Percentiles rank a stretch among this genome's conserved stretches.
These are phyloP conservation scores for Craterocephalus amniculus DNA, from an alignment of 2,797 vertebrate genomes.

Conservation along the genomic window DNA sequence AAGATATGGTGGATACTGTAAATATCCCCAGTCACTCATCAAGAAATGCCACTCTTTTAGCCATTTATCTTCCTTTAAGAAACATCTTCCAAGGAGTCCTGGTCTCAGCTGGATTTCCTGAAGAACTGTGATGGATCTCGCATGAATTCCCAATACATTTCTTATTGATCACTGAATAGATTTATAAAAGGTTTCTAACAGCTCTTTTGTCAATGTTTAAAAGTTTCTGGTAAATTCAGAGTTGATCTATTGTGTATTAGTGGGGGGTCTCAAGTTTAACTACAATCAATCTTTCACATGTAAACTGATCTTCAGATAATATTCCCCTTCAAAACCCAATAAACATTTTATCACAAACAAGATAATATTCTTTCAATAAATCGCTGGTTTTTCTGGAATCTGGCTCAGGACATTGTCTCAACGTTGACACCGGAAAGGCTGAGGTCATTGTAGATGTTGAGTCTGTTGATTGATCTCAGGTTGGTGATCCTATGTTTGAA, in stretches of 20 bases:
- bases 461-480: constrained; percentile 19
- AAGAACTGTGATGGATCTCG: not conserved
- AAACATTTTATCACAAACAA: no score
- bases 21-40: no score
- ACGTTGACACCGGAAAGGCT: constrained; percentile 14
- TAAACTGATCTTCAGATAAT: not conserved
- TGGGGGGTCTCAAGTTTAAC: not conserved
- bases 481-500: constrained; percentile 40
- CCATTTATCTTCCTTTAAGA: no score
- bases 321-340: no score
- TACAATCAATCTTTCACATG: not conserved
- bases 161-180: not conserved
- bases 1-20: no score
- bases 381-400: not conserved
- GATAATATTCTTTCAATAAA: not conserved
- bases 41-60: no score
- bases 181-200: not conserved
- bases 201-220: not conserved
- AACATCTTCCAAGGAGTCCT: no score
- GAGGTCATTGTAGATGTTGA: constrained; percentile 48
- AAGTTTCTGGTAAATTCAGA: not conserved
- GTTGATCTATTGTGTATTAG: not conserved
- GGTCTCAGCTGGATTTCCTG: not conserved
- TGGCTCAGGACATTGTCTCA: constrained; percentile 6
- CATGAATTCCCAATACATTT: no score